These are phyloP conservation scores for Chlorodrepanis virens DNA, from an alignment of 2,113 vertebrate genomes.

Conservation along the genomic window DNA sequence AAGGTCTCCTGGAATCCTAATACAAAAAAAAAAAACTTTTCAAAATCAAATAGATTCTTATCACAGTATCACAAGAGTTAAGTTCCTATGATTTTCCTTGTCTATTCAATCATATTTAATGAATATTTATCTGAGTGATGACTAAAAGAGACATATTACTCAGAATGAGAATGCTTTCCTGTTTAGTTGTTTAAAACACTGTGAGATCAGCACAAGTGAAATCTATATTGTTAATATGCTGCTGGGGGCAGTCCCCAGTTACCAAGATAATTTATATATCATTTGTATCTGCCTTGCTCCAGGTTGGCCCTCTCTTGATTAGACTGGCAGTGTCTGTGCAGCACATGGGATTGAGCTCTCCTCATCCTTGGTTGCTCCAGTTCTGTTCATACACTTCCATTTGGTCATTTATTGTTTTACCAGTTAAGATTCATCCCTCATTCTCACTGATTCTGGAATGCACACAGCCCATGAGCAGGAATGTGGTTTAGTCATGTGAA, in stretches of 20 bases:
- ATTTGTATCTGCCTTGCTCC: neutral
- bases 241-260: neutral
- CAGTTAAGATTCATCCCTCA: neutral
- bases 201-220: neutral
- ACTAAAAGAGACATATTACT: neutral
- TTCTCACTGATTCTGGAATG: neutral
- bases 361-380: neutral
- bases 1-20: neutral
- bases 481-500: neutral
- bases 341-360: fast-evolving
- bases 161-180: neutral
- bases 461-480: neutral
- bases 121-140: neutral
- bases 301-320: neutral
- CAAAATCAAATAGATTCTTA: neutral
- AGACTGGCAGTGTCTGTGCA: neutral
- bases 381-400: neutral
- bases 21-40: neutral
- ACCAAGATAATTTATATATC: neutral
- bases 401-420: neutral
- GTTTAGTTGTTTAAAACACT: neutral
- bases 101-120: neutral
- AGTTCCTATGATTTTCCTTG: neutral
- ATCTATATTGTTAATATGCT: neutral
- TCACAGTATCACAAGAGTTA: neutral